Base-by-base conservation (phyloP, 2,888 invertebrate species). In the Euphydryas editha region DNA sequence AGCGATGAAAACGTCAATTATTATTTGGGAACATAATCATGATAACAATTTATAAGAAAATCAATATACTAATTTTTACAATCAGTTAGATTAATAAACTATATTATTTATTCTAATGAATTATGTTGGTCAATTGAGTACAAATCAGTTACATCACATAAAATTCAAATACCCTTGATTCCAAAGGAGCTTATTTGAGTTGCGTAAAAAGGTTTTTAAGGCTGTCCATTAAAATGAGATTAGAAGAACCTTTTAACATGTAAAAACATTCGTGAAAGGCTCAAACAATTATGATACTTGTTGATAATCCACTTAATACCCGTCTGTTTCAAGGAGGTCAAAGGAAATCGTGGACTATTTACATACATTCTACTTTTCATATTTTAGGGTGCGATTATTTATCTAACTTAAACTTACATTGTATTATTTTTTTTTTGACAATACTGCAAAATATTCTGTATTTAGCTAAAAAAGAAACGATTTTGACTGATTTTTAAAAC, bases 191-290 rank as follows among this genome's bases (percentile, higher is more conserved):
- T 46, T 57, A 57, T 57, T 63, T 51, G 39, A 24, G 17, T 57
- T 47, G 24, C 46, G 24, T 49, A 58, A 58, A 63, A 63, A 63
- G 37, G 37, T 51, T 63, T 62, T 58, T 30, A 30, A 58, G 63
- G 58, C 49, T 58, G 47, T 42, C 63, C 57, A 63, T 63, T 63
- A 63, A 49, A 63, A 63, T 49, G 49, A 42, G 63, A 63, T 64
- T 58, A 59, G 58, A 55, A 57, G 47, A 58, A 59, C 58, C 58
- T 64, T 59, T 64, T 64, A 47, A 64, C 58, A 59, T 64, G 57
- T 59, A 57, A 64, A 58, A 64, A 64, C 63, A 59, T 64, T 58
- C 51, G 44, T 51, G 24, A 59, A 64, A 42, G 49, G 58, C 39
- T 63, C 30, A 54, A 54, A 51, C 51, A 64, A 59, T 58, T 64